Evolutionary conservation across 23 tunicate genomes (phyloP).

Genomic region (Trididemnum clinides): DNA sequence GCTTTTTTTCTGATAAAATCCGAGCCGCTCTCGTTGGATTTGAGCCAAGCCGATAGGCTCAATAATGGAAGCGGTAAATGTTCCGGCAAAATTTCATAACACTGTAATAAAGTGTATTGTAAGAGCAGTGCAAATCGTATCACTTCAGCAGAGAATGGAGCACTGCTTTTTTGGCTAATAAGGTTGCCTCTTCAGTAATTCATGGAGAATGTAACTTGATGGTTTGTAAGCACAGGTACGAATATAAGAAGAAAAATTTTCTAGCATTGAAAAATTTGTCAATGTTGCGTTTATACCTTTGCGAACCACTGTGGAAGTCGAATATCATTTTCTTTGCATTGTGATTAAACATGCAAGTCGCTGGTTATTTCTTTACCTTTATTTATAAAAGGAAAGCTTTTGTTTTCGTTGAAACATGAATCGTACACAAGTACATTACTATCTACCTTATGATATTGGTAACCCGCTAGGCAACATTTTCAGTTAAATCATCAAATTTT

Average conservation of each 20-base stretch:
- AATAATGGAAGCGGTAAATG: neutral
- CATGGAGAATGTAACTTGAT: neutral
- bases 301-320: neutral
- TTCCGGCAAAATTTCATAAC: neutral
- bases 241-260: neutral
- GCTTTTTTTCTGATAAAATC: neutral
- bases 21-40: neutral
- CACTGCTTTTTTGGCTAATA: neutral
- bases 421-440: no score
- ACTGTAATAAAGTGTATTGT: neutral
- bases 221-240: neutral
- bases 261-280: neutral
- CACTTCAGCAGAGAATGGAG: neutral
- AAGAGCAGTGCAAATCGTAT: neutral
- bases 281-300: neutral
- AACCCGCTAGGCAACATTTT: neutral
- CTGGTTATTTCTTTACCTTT: no score
- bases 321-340: neutral
- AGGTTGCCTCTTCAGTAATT: neutral
- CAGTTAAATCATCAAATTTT: neutral
- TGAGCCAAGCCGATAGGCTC: neutral
- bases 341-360: neutral
- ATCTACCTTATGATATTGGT: neutral
- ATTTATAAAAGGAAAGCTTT: no score
- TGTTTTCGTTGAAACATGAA: neutral